Evolutionary conservation across 2,888 invertebrate genomes (phyloP).

Genomic region (Trachelus stipa): DNA sequence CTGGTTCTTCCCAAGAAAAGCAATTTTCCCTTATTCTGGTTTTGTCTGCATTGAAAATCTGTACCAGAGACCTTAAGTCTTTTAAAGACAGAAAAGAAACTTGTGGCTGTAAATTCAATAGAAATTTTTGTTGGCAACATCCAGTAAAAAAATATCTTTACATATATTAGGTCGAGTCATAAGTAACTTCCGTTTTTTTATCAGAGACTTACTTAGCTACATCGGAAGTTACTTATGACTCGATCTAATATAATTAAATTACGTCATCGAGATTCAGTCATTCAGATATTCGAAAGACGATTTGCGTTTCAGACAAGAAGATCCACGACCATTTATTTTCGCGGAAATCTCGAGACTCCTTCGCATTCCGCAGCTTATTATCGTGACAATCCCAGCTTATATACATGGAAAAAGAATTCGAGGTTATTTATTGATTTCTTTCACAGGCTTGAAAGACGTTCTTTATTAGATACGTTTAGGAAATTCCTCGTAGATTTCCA

Average conservation of each 20-base stretch:
- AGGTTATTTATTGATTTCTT: not conserved
- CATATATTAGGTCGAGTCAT: not conserved
- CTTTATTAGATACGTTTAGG: not conserved
- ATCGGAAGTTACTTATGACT: too few species aligned
- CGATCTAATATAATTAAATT: too few species aligned
- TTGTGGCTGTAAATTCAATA: not conserved
- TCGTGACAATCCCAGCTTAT: not conserved
- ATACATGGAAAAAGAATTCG: not conserved
- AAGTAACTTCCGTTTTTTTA: too few species aligned
- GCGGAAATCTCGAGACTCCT: not conserved
- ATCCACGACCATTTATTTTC: not conserved
- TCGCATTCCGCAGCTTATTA: not conserved
- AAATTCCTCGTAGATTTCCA: not conserved
- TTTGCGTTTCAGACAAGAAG: not conserved
- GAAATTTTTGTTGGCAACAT: too few species aligned
- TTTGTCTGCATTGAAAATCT: not conserved
- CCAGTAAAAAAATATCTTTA: not conserved
- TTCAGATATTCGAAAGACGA: not conserved
- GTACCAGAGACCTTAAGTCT: not conserved
- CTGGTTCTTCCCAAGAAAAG: not conserved
- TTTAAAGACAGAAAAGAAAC: not conserved
- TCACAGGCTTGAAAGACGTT: not conserved
- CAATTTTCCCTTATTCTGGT: not conserved
- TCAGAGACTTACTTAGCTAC: too few species aligned
- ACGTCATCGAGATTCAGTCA: too few species aligned